phyloP scores from a whole-genome alignment of 2,888 invertebrate species.

The Unio pictorum region DNA sequence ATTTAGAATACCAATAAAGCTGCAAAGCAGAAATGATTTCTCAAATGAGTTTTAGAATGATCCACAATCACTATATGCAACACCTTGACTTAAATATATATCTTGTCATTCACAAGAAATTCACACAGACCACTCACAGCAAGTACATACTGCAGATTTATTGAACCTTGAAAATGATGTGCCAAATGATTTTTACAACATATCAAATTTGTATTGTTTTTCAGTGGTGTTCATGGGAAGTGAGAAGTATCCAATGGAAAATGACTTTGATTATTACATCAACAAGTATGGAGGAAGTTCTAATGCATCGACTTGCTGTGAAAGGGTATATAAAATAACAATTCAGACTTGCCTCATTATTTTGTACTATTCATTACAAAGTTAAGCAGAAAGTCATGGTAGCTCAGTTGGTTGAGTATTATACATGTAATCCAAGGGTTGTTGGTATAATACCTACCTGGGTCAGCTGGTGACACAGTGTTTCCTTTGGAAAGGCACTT shows the following conservation, averaged over 20 bases:
- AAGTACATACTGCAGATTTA: not conserved
- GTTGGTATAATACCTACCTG: too few species aligned
- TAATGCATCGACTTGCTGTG: conserved; percentile 90
- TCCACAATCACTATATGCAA: not conserved
- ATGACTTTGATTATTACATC: conserved; percentile 86
- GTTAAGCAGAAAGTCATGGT: too few species aligned
- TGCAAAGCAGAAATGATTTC: too few species aligned
- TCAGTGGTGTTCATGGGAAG: conserved; percentile 94
- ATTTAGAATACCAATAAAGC: too few species aligned
- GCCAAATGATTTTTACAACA: not conserved
- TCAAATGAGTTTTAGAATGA: too few species aligned
- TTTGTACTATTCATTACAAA: too few species aligned
- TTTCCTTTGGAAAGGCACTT: too few species aligned
- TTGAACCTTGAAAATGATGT: not conserved
- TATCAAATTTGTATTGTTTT: conserved; percentile 10
- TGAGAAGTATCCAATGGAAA: conserved; percentile 88
- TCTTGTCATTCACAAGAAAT: not conserved
- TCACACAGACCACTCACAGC: not conserved
- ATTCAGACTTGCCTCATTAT: not conserved
- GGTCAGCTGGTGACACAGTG: too few species aligned
- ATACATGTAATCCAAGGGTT: too few species aligned
- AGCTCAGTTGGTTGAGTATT: too few species aligned
- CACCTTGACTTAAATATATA: not conserved
- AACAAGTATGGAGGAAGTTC: conserved; percentile 83
- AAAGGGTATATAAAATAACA: conserved; percentile 71